These are phyloP conservation scores for Trachymyrmex cornetzi DNA, from an alignment of 1,140 invertebrate species.

Conservation along the genomic window DNA sequence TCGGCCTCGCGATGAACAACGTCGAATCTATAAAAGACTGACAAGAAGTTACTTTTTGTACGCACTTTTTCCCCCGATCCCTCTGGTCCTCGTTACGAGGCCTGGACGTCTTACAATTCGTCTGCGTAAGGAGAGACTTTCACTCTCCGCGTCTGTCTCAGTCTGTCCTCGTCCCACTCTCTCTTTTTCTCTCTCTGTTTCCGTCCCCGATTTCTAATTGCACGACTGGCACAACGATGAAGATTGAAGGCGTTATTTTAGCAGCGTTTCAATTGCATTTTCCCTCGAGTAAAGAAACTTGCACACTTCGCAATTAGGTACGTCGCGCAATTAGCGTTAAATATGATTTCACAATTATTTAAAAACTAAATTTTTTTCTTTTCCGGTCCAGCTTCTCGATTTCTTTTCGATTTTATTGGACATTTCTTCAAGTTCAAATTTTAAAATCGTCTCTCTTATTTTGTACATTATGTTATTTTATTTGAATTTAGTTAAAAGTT, in stretches of 20 bases:
- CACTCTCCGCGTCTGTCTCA: slow-evolving; percentile 32
- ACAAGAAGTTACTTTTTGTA: background rate
- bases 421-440: background rate
- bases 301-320: background rate
- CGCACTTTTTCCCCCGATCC: background rate
- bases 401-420: background rate
- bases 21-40: background rate
- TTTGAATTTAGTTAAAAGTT: background rate
- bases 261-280: slow-evolving; percentile 17
- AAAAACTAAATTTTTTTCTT: background rate
- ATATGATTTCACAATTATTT: background rate
- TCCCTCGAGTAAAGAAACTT: background rate
- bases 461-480: background rate
- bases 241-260: slow-evolving; percentile 22
- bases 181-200: background rate
- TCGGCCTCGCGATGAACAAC: background rate
- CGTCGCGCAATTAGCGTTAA: background rate
- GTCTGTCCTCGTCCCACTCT: slow-evolving; percentile 23
- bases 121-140: slow-evolving; percentile 46
- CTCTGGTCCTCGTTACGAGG: background rate
- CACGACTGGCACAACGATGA: background rate
- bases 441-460: background rate
- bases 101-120: background rate
- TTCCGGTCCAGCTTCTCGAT: background rate
- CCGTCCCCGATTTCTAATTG: slow-evolving; percentile 30